Evolutionary conservation across 2,797 vertebrate species (phyloP).

Genomic region (Decapterus maruadsi): DNA sequence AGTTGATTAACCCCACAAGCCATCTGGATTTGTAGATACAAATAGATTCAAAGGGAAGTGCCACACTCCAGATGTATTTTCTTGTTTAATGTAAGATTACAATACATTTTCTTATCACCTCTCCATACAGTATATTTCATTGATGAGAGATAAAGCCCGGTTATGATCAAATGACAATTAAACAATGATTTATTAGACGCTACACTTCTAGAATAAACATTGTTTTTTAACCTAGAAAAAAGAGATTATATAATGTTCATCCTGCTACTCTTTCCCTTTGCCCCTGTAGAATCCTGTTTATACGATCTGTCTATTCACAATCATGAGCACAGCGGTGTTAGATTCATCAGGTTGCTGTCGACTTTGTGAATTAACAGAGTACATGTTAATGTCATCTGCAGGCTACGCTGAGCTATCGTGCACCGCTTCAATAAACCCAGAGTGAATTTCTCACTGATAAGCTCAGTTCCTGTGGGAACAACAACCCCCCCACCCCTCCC

Average conservation of each 20-base stretch:
- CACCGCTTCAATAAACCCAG: slow-evolving; percentile 6
- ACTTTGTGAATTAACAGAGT: slow-evolving; percentile 14
- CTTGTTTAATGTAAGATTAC: slow-evolving; percentile 6
- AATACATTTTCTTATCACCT: not conserved
- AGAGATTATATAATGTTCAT: not conserved
- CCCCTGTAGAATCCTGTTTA: slow-evolving; percentile 3
- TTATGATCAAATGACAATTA: no score
- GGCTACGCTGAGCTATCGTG: slow-evolving; percentile 20
- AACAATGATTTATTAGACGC: not conserved
- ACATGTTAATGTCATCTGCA: slow-evolving; percentile 22
- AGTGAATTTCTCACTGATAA: slow-evolving; percentile 19
- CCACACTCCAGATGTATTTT: not conserved
- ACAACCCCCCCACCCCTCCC: not conserved
- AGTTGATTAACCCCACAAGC: slow-evolving; percentile 52
- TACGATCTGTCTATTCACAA: not conserved
- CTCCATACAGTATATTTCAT: not conserved
- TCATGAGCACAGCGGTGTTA: not conserved
- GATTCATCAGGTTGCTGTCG: slow-evolving; percentile 9
- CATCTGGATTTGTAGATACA: slow-evolving; percentile 56
- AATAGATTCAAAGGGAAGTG: slow-evolving; percentile 36
- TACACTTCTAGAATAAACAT: not conserved
- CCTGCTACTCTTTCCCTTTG: not conserved
- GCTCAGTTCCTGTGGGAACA: not conserved
- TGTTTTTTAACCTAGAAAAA: not conserved
- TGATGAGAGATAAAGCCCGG: no score